Conservation (phyloP, 2,113 vertebrate genomes). For the Erythrolamprus reginae region DNA sequence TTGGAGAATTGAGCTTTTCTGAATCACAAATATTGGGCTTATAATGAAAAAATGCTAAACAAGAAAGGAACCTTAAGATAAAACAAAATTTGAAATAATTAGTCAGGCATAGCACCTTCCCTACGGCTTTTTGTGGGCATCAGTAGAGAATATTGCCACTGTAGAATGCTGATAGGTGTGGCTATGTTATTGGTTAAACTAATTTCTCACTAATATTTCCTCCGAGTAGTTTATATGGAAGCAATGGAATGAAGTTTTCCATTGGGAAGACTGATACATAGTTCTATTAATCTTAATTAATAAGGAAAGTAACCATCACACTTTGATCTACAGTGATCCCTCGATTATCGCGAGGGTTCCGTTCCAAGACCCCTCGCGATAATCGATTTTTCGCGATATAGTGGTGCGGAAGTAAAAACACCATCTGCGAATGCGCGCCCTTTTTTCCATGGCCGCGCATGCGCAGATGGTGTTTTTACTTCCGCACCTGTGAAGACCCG, state of each 20-base stretch:
- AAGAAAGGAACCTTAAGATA: not conserved
- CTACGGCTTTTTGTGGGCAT: not conserved
- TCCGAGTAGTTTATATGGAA: not conserved
- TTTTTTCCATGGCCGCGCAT: no score
- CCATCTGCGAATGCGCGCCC: no score
- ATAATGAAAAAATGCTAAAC: not conserved
- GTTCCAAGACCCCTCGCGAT: no score
- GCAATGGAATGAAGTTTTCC: not conserved
- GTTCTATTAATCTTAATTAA: not conserved
- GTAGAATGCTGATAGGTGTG: not conserved
- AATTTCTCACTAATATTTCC: constrained; percentile 3
- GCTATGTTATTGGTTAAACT: not conserved
- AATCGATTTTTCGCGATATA: no score
- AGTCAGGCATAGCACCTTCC: not conserved
- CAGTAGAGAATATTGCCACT: not conserved
- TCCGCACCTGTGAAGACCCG: no score
- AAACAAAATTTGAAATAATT: not conserved
- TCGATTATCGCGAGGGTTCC: no score
- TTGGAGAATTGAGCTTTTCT: not conserved
- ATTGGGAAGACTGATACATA: not conserved
- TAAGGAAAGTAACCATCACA: not conserved
- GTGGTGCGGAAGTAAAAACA: no score
- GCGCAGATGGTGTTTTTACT: no score
- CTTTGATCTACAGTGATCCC: no score
- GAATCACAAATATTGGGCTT: not conserved